These are phyloP conservation scores for Phenacoccus solenopsis DNA, from an alignment of 1,140 invertebrate genomes.

Conservation along the genomic window DNA sequence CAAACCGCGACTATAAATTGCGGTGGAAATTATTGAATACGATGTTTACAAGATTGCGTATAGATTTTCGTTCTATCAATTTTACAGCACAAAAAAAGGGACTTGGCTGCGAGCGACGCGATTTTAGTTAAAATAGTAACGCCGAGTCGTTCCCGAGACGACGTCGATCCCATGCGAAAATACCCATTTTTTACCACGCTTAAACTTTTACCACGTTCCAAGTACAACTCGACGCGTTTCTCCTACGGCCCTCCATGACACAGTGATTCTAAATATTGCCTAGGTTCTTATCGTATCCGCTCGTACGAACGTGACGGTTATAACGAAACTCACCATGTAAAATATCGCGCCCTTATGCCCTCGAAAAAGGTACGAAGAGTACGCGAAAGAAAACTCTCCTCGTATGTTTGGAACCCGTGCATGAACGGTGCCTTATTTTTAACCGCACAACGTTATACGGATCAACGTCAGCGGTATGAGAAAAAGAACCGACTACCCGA, in stretches of 20 bases:
- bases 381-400: no score
- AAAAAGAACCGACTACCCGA: constrained; percentile 22
- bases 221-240: not conserved
- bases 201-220: not conserved
- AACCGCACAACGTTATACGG: not conserved
- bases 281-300: no score
- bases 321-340: no score
- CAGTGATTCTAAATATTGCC: no score
- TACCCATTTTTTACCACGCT: not conserved
- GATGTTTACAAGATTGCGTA: not conserved
- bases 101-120: not conserved
- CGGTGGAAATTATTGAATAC: not conserved
- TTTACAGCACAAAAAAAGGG: not conserved
- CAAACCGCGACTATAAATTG: not conserved
- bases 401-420: not conserved
- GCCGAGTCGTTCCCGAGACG: no score
- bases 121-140: not conserved
- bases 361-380: no score
- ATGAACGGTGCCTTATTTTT: not conserved
- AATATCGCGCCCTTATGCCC: no score
- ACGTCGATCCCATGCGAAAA: not conserved
- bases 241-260: not conserved
- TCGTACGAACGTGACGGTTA: no score
- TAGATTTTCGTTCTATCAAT: not conserved
- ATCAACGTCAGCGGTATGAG: not conserved